These are phyloP conservation scores for Cheilinus undulatus DNA, from an alignment of 2,113 vertebrate genomes.

Conservation along the genomic window DNA sequence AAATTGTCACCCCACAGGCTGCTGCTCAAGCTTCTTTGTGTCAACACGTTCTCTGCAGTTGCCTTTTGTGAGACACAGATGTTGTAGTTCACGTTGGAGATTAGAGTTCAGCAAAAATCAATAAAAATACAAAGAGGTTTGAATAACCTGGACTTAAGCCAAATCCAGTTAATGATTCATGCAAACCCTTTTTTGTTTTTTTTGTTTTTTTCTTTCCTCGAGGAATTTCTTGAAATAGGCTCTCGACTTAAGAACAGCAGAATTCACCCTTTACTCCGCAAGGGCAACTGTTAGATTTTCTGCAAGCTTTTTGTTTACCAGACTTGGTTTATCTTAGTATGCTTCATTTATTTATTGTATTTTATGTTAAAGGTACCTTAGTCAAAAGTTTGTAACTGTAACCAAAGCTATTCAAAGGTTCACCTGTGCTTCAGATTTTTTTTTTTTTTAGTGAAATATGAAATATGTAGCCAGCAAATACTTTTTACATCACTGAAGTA, in stretches of 20 bases:
- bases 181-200: not conserved
- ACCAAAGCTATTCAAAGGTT: too few species aligned
- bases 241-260: not conserved
- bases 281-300: not conserved
- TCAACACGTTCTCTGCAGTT: not conserved
- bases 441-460: too few species aligned
- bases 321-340: not conserved
- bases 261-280: not conserved
- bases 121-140: not conserved
- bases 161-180: slow-evolving; percentile 10
- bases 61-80: not conserved
- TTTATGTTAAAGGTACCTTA: too few species aligned
- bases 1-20: not conserved
- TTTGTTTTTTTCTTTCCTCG: not conserved
- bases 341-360: too few species aligned
- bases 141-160: not conserved
- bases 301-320: too few species aligned
- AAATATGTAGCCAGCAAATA: too few species aligned
- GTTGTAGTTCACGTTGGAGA: slow-evolving; percentile 3
- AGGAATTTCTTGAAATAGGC: slow-evolving; percentile 6
- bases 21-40: slow-evolving; percentile 6
- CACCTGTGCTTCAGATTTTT: too few species aligned
- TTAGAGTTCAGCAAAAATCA: not conserved
- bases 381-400: too few species aligned
- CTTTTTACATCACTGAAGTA: too few species aligned